phyloP scores from a whole-genome alignment of 2,797 vertebrate genomes.

The Fratercula arctica region DNA sequence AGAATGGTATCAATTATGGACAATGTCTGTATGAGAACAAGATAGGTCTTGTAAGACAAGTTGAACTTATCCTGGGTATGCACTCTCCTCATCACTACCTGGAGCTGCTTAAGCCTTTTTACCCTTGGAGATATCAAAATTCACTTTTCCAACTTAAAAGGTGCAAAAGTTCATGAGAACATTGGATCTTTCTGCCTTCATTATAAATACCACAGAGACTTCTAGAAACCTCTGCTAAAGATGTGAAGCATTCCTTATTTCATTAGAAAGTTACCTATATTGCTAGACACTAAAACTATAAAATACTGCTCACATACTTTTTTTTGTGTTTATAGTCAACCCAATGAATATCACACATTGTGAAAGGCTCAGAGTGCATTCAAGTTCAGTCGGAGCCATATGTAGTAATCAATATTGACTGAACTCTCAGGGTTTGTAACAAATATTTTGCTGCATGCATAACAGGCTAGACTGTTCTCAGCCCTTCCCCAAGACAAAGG shows the following conservation, averaged over 20 bases:
- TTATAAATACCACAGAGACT: not conserved
- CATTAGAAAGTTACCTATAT: not conserved
- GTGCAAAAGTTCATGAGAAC: not conserved
- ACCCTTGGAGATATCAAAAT: not conserved
- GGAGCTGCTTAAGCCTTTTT: not conserved
- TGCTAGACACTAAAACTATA: not conserved
- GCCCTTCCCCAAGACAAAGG: not conserved
- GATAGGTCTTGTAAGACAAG: not conserved
- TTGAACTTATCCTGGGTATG: not conserved
- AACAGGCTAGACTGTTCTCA: not conserved
- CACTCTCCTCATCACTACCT: not conserved
- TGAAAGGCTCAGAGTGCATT: not conserved
- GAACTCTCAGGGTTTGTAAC: not conserved
- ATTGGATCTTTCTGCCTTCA: not conserved
- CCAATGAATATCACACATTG: not conserved
- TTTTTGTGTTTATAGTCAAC: not conserved
- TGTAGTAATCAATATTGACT: fast-evolving
- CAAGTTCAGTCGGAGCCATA: not conserved
- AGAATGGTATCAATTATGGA: not conserved
- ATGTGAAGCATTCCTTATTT: not conserved
- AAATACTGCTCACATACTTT: not conserved
- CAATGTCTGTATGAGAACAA: not conserved
- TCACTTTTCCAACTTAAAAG: slow-evolving; percentile 3
- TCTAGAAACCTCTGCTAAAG: not conserved
- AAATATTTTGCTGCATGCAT: not conserved